These are phyloP conservation scores for Scolopax bukidnonensis DNA, from an alignment of 2,797 vertebrate genomes.

Conservation along the genomic window DNA sequence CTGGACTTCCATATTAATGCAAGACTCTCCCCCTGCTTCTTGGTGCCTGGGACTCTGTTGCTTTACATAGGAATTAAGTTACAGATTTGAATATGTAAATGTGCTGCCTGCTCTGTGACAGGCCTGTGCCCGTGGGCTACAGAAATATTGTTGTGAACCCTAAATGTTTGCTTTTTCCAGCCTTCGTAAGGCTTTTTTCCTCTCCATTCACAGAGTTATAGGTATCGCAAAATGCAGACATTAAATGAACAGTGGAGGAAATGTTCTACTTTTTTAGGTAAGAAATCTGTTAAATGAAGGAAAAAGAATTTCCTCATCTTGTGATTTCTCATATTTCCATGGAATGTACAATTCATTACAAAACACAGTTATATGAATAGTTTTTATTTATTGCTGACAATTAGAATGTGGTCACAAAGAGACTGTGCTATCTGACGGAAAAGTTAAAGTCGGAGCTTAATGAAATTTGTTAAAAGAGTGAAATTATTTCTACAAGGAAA, in stretches of 20 bases:
- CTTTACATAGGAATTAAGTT: not conserved
- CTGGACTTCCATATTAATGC: not conserved
- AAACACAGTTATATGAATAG: not conserved
- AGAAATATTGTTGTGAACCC: not conserved
- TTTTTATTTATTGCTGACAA: constrained; percentile 55
- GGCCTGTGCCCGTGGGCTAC: not conserved
- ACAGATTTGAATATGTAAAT: not conserved
- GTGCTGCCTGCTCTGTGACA: not conserved
- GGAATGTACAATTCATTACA: not conserved
- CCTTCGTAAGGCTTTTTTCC: not conserved
- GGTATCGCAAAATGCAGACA: not conserved
- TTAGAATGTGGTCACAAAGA: not conserved
- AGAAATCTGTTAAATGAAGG: not conserved
- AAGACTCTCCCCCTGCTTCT: rapidly evolving
- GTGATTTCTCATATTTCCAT: not conserved
- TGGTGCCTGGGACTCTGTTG: not conserved
- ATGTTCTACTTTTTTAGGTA: not conserved
- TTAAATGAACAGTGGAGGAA: not conserved
- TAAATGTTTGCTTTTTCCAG: not conserved
- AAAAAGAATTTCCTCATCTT: not conserved
- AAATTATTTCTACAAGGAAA: constrained; percentile 7
- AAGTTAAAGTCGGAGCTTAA: not conserved
- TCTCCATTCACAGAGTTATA: not conserved
- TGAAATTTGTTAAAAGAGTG: not conserved
- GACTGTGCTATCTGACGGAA: not conserved